Percentiles rank a stretch among this genome's conserved stretches.
Evolutionary conservation across 2,888 invertebrate genomes (phyloP).

Genomic region (Pandemis cinnamomeana): DNA sequence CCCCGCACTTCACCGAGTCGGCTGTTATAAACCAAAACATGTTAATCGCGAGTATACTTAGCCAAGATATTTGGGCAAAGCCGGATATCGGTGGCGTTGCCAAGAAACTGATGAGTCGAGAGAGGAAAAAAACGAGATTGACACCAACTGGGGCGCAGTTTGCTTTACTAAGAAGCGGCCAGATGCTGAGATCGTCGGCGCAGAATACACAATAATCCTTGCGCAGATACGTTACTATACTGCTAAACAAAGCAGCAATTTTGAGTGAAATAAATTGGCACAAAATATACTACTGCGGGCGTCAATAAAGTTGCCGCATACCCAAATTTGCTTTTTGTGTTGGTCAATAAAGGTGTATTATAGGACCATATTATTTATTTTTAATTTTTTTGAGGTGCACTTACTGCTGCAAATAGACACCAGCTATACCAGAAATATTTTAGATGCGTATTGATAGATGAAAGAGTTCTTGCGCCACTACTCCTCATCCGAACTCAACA

Average conservation of each 20-base stretch:
- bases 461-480: no score
- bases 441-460: no score
- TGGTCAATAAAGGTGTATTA: no score
- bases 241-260: neutral
- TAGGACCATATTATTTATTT: no score
- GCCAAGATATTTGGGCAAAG: conserved; percentile 22
- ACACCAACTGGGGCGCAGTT: conserved; percentile 24
- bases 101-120: conserved; percentile 33
- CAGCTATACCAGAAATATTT: no score
- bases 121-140: conserved; percentile 24
- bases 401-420: no score
- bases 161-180: conserved; percentile 19
- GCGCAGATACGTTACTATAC: conserved; percentile 3
- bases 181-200: conserved; percentile 10
- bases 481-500: no score
- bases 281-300: neutral
- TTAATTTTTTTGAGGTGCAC: no score
- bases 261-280: neutral
- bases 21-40: no score
- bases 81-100: conserved; percentile 18
- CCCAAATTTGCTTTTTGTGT: no score
- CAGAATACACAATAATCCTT: conserved; percentile 11
- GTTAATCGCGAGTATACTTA: neutral
- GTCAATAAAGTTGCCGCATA: no score
- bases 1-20: no score